Percentiles rank a stretch among this genome's conserved stretches.
Conservation (phyloP, 2,797 vertebrate species). For the Uromys caudimaculatus region DNA sequence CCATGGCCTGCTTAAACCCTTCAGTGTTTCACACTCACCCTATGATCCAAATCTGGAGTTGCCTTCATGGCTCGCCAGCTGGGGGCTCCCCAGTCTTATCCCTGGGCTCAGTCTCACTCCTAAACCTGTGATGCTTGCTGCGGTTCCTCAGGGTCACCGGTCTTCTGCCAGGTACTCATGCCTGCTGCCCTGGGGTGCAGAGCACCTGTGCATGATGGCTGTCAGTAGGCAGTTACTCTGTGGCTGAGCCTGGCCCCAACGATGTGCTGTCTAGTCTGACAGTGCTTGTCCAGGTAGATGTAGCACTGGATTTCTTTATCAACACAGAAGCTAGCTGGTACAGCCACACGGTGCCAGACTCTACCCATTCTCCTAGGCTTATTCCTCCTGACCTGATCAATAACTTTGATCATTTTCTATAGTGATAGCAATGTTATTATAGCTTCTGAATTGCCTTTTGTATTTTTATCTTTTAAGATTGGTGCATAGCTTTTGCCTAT, state of each 20-base stretch:
- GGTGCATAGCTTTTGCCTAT: background rate
- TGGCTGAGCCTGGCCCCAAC: background rate
- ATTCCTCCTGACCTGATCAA: background rate
- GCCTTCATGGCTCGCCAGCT: background rate
- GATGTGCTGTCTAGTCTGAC: background rate
- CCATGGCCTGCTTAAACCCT: background rate
- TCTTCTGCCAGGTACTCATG: background rate
- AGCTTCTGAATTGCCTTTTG: conserved; percentile 6
- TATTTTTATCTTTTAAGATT: background rate
- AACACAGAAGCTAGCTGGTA: background rate
- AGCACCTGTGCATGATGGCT: background rate
- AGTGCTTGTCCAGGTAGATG: background rate
- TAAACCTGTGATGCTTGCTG: background rate
- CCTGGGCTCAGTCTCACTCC: background rate
- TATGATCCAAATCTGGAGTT: background rate
- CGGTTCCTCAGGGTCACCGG: background rate
- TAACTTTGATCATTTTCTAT: background rate
- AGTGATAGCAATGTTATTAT: background rate
- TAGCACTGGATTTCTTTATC: background rate
- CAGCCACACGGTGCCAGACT: background rate
- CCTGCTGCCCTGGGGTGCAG: background rate
- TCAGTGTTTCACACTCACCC: background rate
- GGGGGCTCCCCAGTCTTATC: background rate
- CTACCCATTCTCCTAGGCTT: background rate
- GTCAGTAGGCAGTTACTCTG: background rate